Evolutionary conservation across 2,113 vertebrate genomes (phyloP), one percentile per base, ranked within the genome.

Genomic region (Pterocles gutturalis): DNA sequence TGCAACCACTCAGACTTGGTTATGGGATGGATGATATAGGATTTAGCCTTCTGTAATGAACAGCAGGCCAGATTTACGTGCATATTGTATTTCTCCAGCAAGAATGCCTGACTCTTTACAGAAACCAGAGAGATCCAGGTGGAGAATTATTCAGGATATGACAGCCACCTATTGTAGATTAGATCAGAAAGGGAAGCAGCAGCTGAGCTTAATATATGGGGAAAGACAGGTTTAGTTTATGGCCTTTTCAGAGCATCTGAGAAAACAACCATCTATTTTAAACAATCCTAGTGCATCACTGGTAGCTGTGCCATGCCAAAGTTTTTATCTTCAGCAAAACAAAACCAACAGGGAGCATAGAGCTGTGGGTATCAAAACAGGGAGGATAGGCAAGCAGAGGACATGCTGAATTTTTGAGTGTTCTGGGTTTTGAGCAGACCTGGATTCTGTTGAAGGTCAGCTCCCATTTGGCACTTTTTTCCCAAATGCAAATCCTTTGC

Each of bases 141-240:
- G 96, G 94, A 80, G 48, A 94, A 92, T 67, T 22, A 85, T 71
- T 96, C 87, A 93, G 92, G 81, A 92, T 89, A 73, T 62, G 62
- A 92, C 88, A 80, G 75, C n/a, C 21, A 69, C 72, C 65, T 43
- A 60, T 92, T 94, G 75, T 17, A 94, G 75, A 90, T 94, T 82
- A 87, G 45, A 86, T 87, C 61, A 71, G 73, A 95, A 90, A 92
- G 55, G 58, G 76, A 93, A 95, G 51, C 34, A 75, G 88, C 81
- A 90, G 69, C 67, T 69, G 80, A 94, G 25, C 10, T 90, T 83
- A 70, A 79, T 86, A 58, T 14, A 82, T 8, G 28, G 69, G 91
- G 57, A 87, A 87, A 89, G 43, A 89, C 61, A 79, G 24, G 18
- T 83, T 83, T 83, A 66, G 45, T 91, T 95, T 92, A 88, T 36